These are phyloP conservation scores for Synergus umbraculus DNA, from an alignment of 2,888 invertebrate species.

Conservation along the genomic window DNA sequence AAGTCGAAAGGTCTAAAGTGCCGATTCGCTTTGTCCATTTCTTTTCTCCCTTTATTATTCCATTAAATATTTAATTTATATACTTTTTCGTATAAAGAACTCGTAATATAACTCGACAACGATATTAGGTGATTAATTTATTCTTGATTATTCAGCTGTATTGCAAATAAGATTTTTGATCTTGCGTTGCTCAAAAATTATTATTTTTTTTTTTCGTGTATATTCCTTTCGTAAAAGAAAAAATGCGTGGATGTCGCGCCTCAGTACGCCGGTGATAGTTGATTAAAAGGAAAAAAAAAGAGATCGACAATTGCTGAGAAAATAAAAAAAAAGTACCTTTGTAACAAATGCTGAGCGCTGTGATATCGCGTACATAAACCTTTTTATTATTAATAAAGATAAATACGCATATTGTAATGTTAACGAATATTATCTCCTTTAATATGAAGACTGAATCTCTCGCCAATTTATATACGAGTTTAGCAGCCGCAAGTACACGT, in stretches of 20 bases:
- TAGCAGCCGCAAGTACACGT: slow-evolving; percentile 64
- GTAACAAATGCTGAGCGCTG: slow-evolving; percentile 75
- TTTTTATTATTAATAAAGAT: slow-evolving; percentile 68
- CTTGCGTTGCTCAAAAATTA: slow-evolving; percentile 28
- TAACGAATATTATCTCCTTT: slow-evolving; percentile 72
- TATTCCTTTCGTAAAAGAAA: slow-evolving; percentile 44
- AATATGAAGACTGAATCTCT: slow-evolving; percentile 74
- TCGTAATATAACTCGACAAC: slow-evolving; percentile 1
- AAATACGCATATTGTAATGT: slow-evolving; percentile 73
- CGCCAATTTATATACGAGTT: slow-evolving; percentile 72
- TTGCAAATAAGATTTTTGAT: slow-evolving; percentile 33
- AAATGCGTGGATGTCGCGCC: slow-evolving; percentile 63
- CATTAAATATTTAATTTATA: slow-evolving; percentile 9
- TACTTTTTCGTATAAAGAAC: background rate
- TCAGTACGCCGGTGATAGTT: slow-evolving; percentile 57
- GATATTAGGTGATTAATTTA: slow-evolving; percentile 1
- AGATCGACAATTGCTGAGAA: slow-evolving; percentile 45
- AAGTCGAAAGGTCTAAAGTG: slow-evolving; percentile 20
- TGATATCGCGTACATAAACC: slow-evolving; percentile 75
- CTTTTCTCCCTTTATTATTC: slow-evolving; percentile 4
- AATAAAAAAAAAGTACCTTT: slow-evolving; percentile 63
- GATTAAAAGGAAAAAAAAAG: slow-evolving; percentile 36
- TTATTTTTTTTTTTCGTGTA: slow-evolving; percentile 13
- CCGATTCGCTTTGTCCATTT: background rate
- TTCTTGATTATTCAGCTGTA: background rate